Evolutionary conservation across 2,113 vertebrate species (phyloP).

Genomic region (Anthoscopus minutus): DNA sequence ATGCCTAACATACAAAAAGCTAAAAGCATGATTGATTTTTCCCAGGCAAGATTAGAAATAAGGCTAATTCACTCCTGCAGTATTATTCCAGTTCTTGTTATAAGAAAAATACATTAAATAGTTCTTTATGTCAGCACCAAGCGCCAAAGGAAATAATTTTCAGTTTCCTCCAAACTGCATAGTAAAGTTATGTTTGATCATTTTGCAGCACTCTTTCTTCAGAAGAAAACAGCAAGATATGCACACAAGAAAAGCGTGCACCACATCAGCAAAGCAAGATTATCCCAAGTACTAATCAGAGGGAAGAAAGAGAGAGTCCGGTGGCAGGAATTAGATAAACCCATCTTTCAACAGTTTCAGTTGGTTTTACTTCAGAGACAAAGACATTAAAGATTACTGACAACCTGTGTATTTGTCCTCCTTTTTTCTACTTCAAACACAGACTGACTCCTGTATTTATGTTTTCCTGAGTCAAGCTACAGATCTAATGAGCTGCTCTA

Average conservation of each 20-base stretch:
- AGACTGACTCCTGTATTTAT: background rate
- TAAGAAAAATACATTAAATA: background rate
- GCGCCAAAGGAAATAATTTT: background rate
- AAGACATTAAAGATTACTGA: slow-evolving; percentile 5
- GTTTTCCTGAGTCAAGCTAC: background rate
- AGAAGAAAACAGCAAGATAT: background rate
- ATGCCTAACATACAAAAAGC: background rate
- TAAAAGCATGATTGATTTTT: background rate
- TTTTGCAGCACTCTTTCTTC: background rate
- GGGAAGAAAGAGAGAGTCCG: background rate
- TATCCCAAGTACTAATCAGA: background rate
- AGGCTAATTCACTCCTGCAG: background rate
- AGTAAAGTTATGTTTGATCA: background rate
- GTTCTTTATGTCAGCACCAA: background rate
- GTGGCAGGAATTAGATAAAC: background rate
- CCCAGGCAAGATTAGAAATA: background rate
- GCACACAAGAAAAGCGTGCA: background rate
- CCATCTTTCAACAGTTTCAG: background rate
- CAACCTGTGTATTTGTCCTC: background rate
- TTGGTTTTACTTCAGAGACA: background rate
- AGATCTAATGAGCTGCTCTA: slow-evolving; percentile 41
- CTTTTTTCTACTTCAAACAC: slow-evolving; percentile 21
- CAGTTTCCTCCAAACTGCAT: background rate
- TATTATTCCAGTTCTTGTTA: background rate
- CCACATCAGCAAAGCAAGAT: background rate